Conservation (phyloP, 2,113 vertebrate genomes). For the Periophthalmus modestus region DNA sequence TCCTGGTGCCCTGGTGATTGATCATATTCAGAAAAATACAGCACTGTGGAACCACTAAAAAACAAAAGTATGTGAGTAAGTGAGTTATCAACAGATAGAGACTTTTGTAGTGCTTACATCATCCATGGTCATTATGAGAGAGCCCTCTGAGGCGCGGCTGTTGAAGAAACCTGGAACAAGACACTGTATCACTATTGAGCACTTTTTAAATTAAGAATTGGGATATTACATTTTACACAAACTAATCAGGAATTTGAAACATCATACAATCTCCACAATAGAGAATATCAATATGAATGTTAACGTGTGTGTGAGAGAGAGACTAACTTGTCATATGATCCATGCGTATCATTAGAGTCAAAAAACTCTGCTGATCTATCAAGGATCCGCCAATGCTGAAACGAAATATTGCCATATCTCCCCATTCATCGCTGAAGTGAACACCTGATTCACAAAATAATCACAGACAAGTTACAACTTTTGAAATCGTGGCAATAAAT, state of each 20-base stretch:
- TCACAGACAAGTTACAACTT: not conserved
- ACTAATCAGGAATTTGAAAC: not conserved
- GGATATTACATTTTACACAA: not conserved
- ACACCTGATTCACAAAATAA: constrained; percentile 25
- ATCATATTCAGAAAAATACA: not conserved
- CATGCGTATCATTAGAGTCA: constrained; percentile 46
- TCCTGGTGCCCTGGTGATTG: not conserved
- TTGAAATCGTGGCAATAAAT: not conserved
- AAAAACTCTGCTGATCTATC: constrained; percentile 31
- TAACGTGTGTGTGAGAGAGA: not conserved
- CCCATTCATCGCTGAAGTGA: rapidly evolving
- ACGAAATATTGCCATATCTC: constrained; percentile 12
- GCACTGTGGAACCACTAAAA: not conserved
- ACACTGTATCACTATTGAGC: not conserved
- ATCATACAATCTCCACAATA: not conserved
- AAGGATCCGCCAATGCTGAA: constrained; percentile 13
- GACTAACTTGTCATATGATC: constrained; percentile 28
- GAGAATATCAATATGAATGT: too few species aligned
- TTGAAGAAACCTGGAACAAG: constrained; percentile 25
- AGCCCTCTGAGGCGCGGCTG: constrained; percentile 10
- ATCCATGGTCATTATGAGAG: constrained; percentile 11
- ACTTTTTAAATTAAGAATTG: not conserved
- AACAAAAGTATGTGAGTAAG: not conserved
- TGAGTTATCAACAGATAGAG: not conserved
- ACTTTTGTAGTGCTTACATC: constrained; percentile 22